Evolutionary conservation across 1,140 invertebrate species (phyloP).

Genomic region (Apis cerana): DNA sequence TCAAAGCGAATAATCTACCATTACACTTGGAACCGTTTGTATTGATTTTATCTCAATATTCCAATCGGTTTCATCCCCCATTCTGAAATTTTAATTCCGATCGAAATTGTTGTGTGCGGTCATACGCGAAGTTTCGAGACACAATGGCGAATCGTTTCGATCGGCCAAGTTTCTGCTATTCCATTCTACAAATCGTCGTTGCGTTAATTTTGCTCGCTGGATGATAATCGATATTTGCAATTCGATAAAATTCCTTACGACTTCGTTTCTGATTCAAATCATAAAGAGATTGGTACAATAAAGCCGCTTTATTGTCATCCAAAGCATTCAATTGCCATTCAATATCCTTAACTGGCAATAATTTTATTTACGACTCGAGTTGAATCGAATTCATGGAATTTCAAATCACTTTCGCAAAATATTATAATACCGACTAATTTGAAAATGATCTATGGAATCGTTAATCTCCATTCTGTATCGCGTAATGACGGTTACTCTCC

Average conservation of each 20-base stretch:
- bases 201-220: not conserved
- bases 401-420: not conserved
- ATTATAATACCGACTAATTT: no score
- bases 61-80: not conserved
- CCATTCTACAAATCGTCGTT: not conserved
- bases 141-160: not conserved
- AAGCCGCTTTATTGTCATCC: not conserved
- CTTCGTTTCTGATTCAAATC: no score
- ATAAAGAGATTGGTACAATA: not conserved
- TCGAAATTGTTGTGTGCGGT: not conserved
- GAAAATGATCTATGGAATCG: no score
- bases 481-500: not conserved
- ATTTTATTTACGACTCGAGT: not conserved
- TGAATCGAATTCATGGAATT: not conserved
- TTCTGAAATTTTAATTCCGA: not conserved
- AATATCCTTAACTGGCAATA: not conserved
- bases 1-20: not conserved
- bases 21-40: not conserved
- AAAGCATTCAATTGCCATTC: not conserved
- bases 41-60: not conserved
- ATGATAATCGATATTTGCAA: not conserved
- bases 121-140: not conserved
- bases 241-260: not conserved
- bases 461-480: no score
- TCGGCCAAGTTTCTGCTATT: not conserved